A percentile compares a stretch with the other conserved stretches of the same genome.
Conservation (phyloP, 1,140 invertebrate genomes). For the Drosophila micromelanica region DNA sequence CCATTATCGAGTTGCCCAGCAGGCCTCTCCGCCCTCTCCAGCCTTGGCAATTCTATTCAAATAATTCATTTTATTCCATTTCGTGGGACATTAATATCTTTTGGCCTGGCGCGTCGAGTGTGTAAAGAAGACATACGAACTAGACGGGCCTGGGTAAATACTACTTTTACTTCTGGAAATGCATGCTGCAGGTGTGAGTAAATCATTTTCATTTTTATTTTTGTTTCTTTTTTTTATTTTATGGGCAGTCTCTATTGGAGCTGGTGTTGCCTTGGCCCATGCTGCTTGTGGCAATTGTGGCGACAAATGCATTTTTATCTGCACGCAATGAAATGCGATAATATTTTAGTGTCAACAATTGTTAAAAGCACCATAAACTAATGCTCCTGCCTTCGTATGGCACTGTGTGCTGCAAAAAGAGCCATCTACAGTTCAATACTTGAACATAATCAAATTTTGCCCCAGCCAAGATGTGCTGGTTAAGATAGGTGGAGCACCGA, state of each 20-base stretch:
- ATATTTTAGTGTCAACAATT: slow-evolving; percentile 84
- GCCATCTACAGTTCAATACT: slow-evolving; percentile 77
- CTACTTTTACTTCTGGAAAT: slow-evolving; percentile 7
- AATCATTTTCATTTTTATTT: slow-evolving; percentile 62
- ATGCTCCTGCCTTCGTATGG: slow-evolving; percentile 45
- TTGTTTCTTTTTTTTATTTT: slow-evolving; percentile 29
- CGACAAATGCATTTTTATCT: slow-evolving; percentile 83
- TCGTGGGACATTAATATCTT: slow-evolving; percentile 81
- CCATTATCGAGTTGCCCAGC: slow-evolving; percentile 67
- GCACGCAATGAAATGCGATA: slow-evolving; percentile 83
- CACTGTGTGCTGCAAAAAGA: slow-evolving; percentile 37
- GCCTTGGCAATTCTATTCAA: slow-evolving; percentile 75
- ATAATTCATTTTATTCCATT: slow-evolving; percentile 84
- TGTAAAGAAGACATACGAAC: slow-evolving; percentile 82
- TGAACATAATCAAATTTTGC: slow-evolving; percentile 79
- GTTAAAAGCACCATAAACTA: slow-evolving; percentile 84
- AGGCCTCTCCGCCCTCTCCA: slow-evolving; percentile 8
- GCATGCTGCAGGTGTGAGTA: slow-evolving; percentile 69
- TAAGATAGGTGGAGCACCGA: slow-evolving; percentile 55
- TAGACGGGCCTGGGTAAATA: slow-evolving; percentile 34
- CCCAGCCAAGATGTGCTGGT: slow-evolving; percentile 62
- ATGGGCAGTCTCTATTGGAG: slow-evolving; percentile 8
- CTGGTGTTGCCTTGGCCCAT: slow-evolving; percentile 8
- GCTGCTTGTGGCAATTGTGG: slow-evolving; percentile 76
- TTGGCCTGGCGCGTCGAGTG: slow-evolving; percentile 66